Percentiles rank a stretch among this genome's conserved stretches.
These are phyloP conservation scores for Muraenolepis orangiensis DNA, from an alignment of 2,797 vertebrate species.

Conservation along the genomic window DNA sequence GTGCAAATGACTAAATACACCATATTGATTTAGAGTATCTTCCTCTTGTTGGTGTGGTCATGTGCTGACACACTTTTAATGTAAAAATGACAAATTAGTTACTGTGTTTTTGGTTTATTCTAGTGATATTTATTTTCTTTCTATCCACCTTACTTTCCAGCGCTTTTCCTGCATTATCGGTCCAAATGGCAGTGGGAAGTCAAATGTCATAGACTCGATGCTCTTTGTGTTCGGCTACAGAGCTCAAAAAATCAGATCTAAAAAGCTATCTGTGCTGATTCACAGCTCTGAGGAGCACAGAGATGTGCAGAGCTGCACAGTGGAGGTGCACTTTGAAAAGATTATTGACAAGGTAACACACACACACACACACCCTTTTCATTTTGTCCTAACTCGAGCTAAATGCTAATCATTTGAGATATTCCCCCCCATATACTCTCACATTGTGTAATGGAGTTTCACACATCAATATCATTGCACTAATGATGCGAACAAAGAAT, in stretches of 20 bases:
- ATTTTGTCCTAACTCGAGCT: not conserved
- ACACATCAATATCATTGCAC: constrained; percentile 23
- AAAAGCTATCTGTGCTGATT: constrained; percentile 96
- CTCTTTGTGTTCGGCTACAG: constrained; percentile 99
- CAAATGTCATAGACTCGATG: constrained; percentile 98
- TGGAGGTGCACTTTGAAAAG: constrained; percentile 98
- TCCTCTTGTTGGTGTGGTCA: constrained; percentile 28
- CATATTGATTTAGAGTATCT: constrained; percentile 62
- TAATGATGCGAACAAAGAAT: constrained; percentile 40
- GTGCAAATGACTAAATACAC: constrained; percentile 47
- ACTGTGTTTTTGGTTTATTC: not conserved
- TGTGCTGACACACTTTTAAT: constrained; percentile 8
- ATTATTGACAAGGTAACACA: constrained; percentile 92
- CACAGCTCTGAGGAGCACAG: constrained; percentile 90
- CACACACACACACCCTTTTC: constrained; percentile 16
- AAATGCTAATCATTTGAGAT: not conserved
- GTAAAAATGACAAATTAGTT: not conserved
- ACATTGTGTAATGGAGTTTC: constrained; percentile 28
- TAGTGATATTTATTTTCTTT: constrained; percentile 15
- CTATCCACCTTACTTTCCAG: constrained; percentile 65
- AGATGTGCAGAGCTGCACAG: constrained; percentile 91
- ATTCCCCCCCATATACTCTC: constrained; percentile 2
- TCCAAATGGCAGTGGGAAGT: constrained; percentile 98
- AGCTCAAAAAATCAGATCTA: constrained; percentile 98
- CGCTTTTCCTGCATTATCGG: constrained; percentile 98